Evolutionary conservation across 2,888 invertebrate genomes (phyloP), one percentile per base, ranked within the genome.

Genomic region (Trilocha varians): DNA sequence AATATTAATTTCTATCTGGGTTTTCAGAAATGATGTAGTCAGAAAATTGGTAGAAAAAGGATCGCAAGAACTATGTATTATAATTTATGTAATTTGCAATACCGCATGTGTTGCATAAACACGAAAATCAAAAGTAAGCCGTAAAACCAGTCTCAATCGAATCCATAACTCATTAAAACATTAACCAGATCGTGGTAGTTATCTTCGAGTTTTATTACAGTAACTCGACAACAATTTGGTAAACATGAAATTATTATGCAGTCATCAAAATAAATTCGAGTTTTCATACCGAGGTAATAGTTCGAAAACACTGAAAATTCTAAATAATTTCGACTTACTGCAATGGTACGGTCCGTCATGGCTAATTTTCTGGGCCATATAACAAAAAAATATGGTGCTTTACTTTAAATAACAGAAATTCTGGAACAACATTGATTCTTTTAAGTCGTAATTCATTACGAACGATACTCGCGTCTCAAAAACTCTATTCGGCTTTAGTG

Each of bases 301-400:
- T 13, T 16, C 36, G 8, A 36, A 36, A 36, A 34, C n/a, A n/a
- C 36, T 32, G 33, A 14, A 2, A 3, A 9, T 32, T 14, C 32
- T 32, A n/a, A 3, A 16, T 5, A 16, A 16, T 25, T 17, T 13
- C 37, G n/a, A 70, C 79, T 71, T 62, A 82, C 82, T 48, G 82
- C 77, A 56, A 80, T 80, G 15, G 73, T 60, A 55, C 80, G 71
- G 43, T 82, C 82, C 41, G 72, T 58, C 79, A 82, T 82, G 41
- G 47, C 60, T 35, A 34, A 38, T 44, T 13, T 32, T 37, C 32
- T 25, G 11, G 16, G 16, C 15, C 32, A 34, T 13, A 17, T 34
- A 39, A 13, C n/a, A n/a, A n/a, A n/a, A n/a, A 32, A 32, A 32
- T 3, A 32, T 32, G 3, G 9, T 32, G 9, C 11, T 32, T 11